A percentile compares a stretch with the other conserved stretches of the same genome.
These are phyloP conservation scores for Matsumyia berberina DNA, from an alignment of 2,888 invertebrate species.

Conservation along the genomic window DNA sequence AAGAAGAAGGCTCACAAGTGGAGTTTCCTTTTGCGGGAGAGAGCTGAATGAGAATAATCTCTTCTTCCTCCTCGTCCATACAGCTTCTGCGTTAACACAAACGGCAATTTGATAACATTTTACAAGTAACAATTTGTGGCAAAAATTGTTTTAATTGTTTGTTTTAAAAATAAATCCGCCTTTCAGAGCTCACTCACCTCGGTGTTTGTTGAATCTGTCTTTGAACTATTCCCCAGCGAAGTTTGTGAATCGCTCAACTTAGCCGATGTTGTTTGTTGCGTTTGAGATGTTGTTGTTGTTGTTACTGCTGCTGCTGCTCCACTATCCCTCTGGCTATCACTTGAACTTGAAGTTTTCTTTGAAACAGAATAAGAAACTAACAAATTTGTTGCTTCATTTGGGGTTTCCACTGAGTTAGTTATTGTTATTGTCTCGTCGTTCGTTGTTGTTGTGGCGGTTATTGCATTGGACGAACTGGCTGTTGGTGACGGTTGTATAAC, in stretches of 20 bases:
- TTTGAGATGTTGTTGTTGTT: slow-evolving; percentile 70
- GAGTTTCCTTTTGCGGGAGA: too few relatives aligned
- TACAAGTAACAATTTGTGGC: too few relatives aligned
- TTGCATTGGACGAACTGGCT: slow-evolving; percentile 58
- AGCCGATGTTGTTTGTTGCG: slow-evolving; percentile 45
- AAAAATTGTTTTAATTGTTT: too few relatives aligned
- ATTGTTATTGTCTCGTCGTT: slow-evolving; percentile 10
- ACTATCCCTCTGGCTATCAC: slow-evolving; percentile 82
- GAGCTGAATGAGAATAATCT: too few relatives aligned
- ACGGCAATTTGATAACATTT: too few relatives aligned
- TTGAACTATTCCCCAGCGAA: slow-evolving; percentile 58
- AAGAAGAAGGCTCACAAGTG: too few relatives aligned
- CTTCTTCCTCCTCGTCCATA: too few relatives aligned
- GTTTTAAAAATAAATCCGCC: too few relatives aligned
- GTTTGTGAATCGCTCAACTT: slow-evolving; percentile 67
- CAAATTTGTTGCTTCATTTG: slow-evolving; percentile 10
- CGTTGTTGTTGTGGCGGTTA: slow-evolving; percentile 21
- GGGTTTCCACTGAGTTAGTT: slow-evolving; percentile 10
- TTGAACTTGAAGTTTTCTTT: slow-evolving; percentile 83
- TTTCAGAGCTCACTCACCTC: slow-evolving; percentile 72
- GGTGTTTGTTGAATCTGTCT: slow-evolving; percentile 69
- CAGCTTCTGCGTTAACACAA: too few relatives aligned
- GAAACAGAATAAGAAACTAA: slow-evolving; percentile 13
- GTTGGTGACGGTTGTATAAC: slow-evolving; percentile 82
- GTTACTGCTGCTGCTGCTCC: too few relatives aligned